Evolutionary conservation across 2,113 vertebrate genomes (phyloP), one percentile per base, ranked within the genome.

Genomic region (Thalassarche chlororhynchos): DNA sequence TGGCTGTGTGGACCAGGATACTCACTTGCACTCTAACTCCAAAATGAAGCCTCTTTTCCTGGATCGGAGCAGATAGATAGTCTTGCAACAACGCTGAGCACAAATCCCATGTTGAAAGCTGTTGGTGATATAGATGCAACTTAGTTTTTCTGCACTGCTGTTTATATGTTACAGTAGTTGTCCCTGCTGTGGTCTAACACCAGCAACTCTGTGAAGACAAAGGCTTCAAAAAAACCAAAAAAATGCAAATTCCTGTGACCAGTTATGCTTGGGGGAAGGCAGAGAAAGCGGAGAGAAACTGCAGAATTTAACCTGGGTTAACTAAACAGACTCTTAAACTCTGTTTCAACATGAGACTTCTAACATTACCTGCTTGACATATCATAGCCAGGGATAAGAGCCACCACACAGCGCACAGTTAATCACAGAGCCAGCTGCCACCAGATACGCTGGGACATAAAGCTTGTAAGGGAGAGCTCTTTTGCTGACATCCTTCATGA

Each of bases 281-380:
- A 87, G 61, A 87, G 84, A 75, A 88, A 91, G 85, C 13, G 1
- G 65, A 84, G 44, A 94, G 80, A 76, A 94, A 95, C 46, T 62
- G 85, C 86, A 97, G 95, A 95, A 89, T 52, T 93, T 91, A 82
- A 95, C 91, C 96, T 71, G 60, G 90, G 95, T 93, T 94, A 97
- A 96, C 91, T 65, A 96, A 96, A 96, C 89, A 95, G 76, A 52
- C 69, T 78, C 80, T 52, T 69, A 88, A 74, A 94, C 28, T 92
- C 90, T 79, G 16, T 77, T 87, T 94, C 89, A 91, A 36, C 89
- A 76, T 28, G 60, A 95, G 62, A 60, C 96, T 95, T 96, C 95
- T 96, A 96, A 83, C 78, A 23, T 97, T 94, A 96, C 91, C 75
- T 94, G 81, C 74, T 32, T 79, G 94, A 49, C 70, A 51, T 91